These are phyloP conservation scores for Dilophus febrilis DNA, from an alignment of 2,888 invertebrate genomes.

Conservation along the genomic window DNA sequence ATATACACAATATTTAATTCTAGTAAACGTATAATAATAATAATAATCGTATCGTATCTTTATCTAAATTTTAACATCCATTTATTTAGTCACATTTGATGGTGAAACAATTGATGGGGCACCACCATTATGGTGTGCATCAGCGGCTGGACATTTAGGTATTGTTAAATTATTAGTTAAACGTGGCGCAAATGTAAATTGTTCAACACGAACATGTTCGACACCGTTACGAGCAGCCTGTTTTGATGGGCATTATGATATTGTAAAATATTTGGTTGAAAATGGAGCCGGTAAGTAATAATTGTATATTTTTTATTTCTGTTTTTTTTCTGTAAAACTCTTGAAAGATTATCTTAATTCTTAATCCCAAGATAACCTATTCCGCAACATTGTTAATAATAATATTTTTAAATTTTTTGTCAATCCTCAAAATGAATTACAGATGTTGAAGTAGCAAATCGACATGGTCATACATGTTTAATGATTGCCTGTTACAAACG, in stretches of 20 bases:
- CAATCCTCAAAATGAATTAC: too few species aligned
- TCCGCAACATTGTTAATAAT: background rate
- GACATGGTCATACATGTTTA: slow-evolving; percentile 89
- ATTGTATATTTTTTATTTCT: background rate
- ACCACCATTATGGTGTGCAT: slow-evolving; percentile 86
- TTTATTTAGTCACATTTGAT: slow-evolving; percentile 72
- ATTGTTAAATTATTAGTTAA: slow-evolving; percentile 72
- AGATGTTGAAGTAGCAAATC: slow-evolving; percentile 91
- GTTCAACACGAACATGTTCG: slow-evolving; percentile 85
- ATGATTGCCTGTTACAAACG: slow-evolving; percentile 98
- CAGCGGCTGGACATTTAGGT: slow-evolving; percentile 83
- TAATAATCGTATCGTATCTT: too few species aligned
- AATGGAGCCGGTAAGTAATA: slow-evolving; percentile 66
- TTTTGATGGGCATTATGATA: slow-evolving; percentile 90
- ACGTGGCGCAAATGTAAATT: slow-evolving; percentile 82
- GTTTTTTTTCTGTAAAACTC: background rate
- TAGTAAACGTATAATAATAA: too few species aligned
- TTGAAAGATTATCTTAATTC: too few species aligned
- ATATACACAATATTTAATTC: too few species aligned
- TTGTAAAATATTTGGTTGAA: slow-evolving; percentile 82
- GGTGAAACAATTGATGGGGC: slow-evolving; percentile 95
- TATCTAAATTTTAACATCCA: too few species aligned
- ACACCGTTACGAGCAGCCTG: slow-evolving; percentile 91
- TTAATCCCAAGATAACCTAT: background rate
- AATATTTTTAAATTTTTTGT: background rate